These are phyloP conservation scores for Galaxias olidus DNA, from an alignment of 2,797 vertebrate species.

Conservation along the genomic window DNA sequence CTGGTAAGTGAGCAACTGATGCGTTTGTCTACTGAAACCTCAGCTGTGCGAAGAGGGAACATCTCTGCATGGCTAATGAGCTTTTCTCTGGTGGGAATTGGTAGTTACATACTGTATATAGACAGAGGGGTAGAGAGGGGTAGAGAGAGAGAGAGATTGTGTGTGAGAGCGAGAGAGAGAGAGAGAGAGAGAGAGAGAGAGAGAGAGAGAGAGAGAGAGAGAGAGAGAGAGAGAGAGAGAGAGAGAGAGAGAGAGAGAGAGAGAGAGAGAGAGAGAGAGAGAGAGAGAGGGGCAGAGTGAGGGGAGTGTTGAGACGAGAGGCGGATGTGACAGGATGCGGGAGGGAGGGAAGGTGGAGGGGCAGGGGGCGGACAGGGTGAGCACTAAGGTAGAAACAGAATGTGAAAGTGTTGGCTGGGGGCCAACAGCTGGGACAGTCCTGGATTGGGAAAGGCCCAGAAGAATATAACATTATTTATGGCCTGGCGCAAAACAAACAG, in stretches of 20 bases:
- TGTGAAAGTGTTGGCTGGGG: conserved; percentile 43
- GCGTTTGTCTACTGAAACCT: conserved; percentile 66
- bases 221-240: conserved; percentile 40
- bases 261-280: not conserved
- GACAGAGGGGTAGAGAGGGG: too few relatives aligned
- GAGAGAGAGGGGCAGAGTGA: not conserved
- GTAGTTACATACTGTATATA: conserved; percentile 2
- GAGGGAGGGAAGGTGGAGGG: conserved; percentile 1
- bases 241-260: conserved; percentile 2
- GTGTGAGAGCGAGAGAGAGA: too few relatives aligned
- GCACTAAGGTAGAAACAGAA: conserved; percentile 28
- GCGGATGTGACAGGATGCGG: conserved; percentile 30
- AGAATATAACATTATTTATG: conserved; percentile 23
- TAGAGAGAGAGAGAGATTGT: too few relatives aligned
- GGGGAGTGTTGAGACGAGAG: not conserved
- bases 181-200: too few relatives aligned
- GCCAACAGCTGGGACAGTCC: conserved; percentile 41
- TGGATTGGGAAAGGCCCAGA: conserved; percentile 50
- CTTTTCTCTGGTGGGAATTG: too few relatives aligned
- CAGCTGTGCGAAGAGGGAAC: conserved; percentile 48
- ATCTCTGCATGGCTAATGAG: conserved; percentile 44
- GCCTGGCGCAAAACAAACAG: not conserved
- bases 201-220: not conserved
- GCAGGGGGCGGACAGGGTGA: conserved; percentile 26
- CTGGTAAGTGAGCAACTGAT: conserved; percentile 71